Conservation (phyloP, 2,888 invertebrate genomes). For the Melanotus villosus region DNA sequence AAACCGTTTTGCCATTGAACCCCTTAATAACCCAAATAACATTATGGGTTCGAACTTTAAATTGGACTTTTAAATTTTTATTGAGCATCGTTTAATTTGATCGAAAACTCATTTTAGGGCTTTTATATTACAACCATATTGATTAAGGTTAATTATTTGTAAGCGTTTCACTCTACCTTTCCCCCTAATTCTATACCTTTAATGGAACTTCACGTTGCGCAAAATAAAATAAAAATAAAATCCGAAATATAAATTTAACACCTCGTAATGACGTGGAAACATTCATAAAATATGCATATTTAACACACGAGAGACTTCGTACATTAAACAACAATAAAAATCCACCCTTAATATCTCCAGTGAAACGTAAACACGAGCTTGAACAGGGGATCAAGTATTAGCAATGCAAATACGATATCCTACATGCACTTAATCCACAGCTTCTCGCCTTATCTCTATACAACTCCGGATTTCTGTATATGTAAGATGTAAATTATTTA, state of each 20-base stretch:
- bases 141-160: conserved; percentile 8
- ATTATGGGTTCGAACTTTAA: conserved; percentile 1
- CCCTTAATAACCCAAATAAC: neutral
- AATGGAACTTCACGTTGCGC: no score
- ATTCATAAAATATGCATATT: neutral
- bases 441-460: conserved; percentile 20
- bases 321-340: conserved; percentile 13
- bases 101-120: neutral
- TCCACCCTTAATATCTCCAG: neutral
- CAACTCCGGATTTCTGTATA: neutral
- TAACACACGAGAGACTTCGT: neutral
- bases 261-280: neutral
- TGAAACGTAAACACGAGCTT: conserved; percentile 10
- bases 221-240: neutral
- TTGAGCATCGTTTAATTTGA: neutral
- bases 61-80: conserved; percentile 5
- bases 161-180: neutral
- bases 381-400: conserved; percentile 13
- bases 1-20: neutral
- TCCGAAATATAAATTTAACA: neutral
- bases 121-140: neutral
- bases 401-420: conserved; percentile 26
- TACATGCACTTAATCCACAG: conserved; percentile 19
- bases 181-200: no score
- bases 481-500: conserved; percentile 30